A percentile compares a stretch with the other conserved stretches of the same genome.
These are phyloP conservation scores for Synergus gifuensis DNA, from an alignment of 2,888 invertebrate species.

Conservation along the genomic window DNA sequence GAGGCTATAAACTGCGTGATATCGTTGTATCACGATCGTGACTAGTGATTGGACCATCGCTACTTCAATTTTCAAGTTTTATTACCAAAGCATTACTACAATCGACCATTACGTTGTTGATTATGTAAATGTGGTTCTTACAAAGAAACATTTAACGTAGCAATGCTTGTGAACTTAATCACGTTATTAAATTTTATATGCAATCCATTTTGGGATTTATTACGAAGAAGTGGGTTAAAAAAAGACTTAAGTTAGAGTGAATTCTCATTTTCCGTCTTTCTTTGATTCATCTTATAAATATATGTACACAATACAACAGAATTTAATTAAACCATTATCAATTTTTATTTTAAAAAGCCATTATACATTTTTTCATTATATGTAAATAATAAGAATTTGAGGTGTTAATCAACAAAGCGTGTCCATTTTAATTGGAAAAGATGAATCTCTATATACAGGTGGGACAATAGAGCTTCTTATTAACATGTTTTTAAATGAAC, in stretches of 20 bases:
- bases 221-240: not conserved
- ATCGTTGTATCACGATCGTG: not conserved
- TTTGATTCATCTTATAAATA: too few relatives aligned
- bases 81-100: conserved; percentile 48
- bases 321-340: too few relatives aligned
- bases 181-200: conserved; percentile 40
- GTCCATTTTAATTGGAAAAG: conserved; percentile 17
- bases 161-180: conserved; percentile 49
- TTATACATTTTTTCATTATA: too few relatives aligned
- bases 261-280: too few relatives aligned
- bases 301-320: too few relatives aligned
- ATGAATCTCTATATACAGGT: conserved; percentile 15
- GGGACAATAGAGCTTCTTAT: conserved; percentile 38
- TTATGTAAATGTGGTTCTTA: conserved; percentile 48
- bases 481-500: conserved; percentile 49
- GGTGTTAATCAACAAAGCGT: not conserved
- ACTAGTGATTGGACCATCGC: conserved; percentile 6
- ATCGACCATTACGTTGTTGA: conserved; percentile 46
- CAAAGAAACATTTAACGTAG: conserved; percentile 48
- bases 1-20: conserved; percentile 16
- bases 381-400: not conserved
- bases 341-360: too few relatives aligned
- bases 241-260: not conserved
- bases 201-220: not conserved
- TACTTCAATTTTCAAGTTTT: conserved; percentile 27